Conservation (phyloP, 1,140 invertebrate species). For the Drosophila subobscura region DNA sequence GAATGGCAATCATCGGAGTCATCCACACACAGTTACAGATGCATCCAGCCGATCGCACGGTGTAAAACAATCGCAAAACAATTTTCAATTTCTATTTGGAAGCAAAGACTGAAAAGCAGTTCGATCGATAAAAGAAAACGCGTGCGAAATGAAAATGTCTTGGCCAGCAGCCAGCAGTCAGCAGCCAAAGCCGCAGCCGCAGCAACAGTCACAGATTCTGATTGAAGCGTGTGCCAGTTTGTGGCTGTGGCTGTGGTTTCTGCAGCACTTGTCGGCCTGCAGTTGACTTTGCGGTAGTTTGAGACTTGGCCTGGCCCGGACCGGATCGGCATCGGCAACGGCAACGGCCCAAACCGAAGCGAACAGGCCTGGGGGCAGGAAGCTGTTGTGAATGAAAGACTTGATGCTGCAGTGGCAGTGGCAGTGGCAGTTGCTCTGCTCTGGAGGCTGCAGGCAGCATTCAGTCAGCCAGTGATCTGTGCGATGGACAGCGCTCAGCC, state of each 20-base stretch:
- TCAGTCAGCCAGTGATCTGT: conserved; percentile 33
- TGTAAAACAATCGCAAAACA: conserved; percentile 60
- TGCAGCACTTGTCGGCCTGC: conserved; percentile 49
- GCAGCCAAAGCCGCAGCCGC: conserved; percentile 11
- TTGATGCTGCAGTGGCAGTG: conserved; percentile 17
- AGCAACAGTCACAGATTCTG: conserved; percentile 40
- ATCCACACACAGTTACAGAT: conserved; percentile 34
- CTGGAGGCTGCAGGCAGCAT: neutral
- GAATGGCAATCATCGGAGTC: conserved; percentile 66
- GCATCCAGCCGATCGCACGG: conserved; percentile 59
- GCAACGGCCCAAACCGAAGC: no score
- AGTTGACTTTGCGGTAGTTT: conserved; percentile 78
- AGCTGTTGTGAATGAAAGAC: conserved; percentile 10
- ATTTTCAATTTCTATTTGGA: conserved; percentile 80
- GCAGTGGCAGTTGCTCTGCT: conserved; percentile 23
- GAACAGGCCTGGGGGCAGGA: conserved; percentile 36
- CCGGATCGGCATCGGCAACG: neutral
- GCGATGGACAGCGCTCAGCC: conserved; percentile 10
- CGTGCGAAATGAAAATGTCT: conserved; percentile 79
- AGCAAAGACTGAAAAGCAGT: conserved; percentile 41
- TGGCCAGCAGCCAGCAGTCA: conserved; percentile 59
- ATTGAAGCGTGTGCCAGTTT: conserved; percentile 79
- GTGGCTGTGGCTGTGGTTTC: conserved; percentile 51
- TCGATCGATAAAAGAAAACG: conserved; percentile 44
- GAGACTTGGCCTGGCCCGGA: conserved; percentile 35